Evolutionary conservation across 2,113 vertebrate genomes (phyloP), one percentile per base, ranked within the genome.

Genomic region (Syrrhaptes paradoxus): DNA sequence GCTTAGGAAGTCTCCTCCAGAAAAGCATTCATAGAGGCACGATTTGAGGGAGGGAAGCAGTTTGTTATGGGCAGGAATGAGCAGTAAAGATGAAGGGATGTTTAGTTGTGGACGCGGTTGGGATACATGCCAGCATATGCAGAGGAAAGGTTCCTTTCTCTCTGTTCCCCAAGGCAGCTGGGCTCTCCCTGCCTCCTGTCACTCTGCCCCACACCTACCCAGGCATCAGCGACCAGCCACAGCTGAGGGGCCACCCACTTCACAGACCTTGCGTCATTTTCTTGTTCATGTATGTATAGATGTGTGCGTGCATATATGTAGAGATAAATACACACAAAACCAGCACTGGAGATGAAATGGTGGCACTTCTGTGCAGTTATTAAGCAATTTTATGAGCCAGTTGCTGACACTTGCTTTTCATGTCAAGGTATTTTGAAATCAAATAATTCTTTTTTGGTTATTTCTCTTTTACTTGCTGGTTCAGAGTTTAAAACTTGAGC

Each of bases 221-320:
- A 2, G 25, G 2, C 14, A 68, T 20, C 46, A 17, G 17, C 9
- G 20, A 13, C 48, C 13, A 2, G 22, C 11, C 22, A n/a, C 32
- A 17, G 46, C 20, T 46, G n/a, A 32, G 22, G 2, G 52, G 18
- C 21, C 29, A 38, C 6, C 26, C 10, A 1, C 36, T 36, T 32
- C 75, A 16, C 0, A 0, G 32, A 16, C 17, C 21, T 45, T 17
- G 28, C 28, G 13, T 28, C 6, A 38, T 52, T 29, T 43, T 36
- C 46, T 63, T 32, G 8, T 26, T 77, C 13, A 2, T 58, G 13
- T 52, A 31, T 8, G 28, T 36, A 21, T 1, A 46, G 46, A 29
- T 0, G 4, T 17, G 6, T 55, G 34, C 2, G 3, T 52, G 32
- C 7, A 13, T 31, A 2, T 13, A 25, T 28, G 3, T 21, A 8